Base-by-base conservation (phyloP, 2,888 invertebrate species). In the Cabera pusaria region DNA sequence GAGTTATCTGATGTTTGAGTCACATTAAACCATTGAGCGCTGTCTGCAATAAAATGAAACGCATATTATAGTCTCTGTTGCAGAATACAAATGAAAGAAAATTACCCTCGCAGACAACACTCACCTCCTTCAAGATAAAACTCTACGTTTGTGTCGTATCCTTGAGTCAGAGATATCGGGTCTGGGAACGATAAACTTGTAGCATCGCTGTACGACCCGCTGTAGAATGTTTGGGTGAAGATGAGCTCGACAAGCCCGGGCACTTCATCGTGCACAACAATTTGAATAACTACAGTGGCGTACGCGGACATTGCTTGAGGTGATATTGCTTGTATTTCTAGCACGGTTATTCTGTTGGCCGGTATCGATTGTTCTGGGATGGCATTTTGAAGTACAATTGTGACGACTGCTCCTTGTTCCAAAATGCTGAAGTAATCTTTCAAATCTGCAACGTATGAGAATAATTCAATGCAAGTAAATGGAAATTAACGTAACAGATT, bases 121-220 rank as follows among this genome's bases (percentile, higher is more conserved):
- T 34, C 31, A 64, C 66, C 63, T 49, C 65, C 66, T 34, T 56
- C 56, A 0, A 69, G 47, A 10, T 6, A 18, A 23, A 64, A 65
- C 6, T 31, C 31, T 1, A 67, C 64, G 5, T 22, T 39, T 4
- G 42, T 34, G 6, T 58, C 54, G 11, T 54, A 59, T 3, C 62
- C 64, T 16, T 55, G 23, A 0, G 38, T 14, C 2, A 66, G 27
- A 0, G 48, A 39, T 9, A 68, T 55, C 0, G 37, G 21, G 2
- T 43, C 34, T 1, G 36, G 35, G 16, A 61, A 44, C 1, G 22
- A 18, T 2, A 64, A 44, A 1, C 55, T 58, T 2, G 2, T 24
- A 4, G 18, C 16, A 5, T 37, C 33, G 2, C 49, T 40, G 32
- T 51, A 64, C 2, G 45, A 39, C 10, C 63, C 64, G 4, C 52